Evolutionary conservation across 2,888 invertebrate species (phyloP).

Genomic region (Cosmorhoe ocellata): DNA sequence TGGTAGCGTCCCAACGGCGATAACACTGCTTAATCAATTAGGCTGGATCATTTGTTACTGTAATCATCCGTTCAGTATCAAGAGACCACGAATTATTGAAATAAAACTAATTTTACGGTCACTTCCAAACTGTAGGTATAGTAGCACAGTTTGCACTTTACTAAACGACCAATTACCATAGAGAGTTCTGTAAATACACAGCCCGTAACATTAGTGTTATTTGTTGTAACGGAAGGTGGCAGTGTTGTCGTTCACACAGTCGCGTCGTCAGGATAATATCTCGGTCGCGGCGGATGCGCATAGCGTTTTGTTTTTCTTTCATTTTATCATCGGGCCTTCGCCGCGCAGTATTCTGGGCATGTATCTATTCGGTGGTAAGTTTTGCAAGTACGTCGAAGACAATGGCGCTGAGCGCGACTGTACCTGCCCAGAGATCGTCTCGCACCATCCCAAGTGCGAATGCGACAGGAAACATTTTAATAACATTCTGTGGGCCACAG

Average conservation of each 20-base stretch:
- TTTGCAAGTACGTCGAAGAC: constrained; percentile 98
- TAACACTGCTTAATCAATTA: constrained; percentile 76
- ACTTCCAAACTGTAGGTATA: constrained; percentile 27
- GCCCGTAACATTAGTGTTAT: constrained; percentile 54
- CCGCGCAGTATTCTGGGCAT: constrained; percentile 98
- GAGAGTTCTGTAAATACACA: constrained; percentile 26
- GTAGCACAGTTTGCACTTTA: constrained; percentile 23
- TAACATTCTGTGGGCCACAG: constrained; percentile 98
- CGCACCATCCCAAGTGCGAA: constrained; percentile 94
- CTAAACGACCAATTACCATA: constrained; percentile 24
- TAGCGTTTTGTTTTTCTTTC: constrained; percentile 81
- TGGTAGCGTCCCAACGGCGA: constrained; percentile 68
- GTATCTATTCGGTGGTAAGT: constrained; percentile 99
- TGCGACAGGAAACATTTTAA: constrained; percentile 99
- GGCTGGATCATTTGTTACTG: constrained; percentile 43
- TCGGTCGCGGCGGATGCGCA: constrained; percentile 77
- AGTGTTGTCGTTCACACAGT: constrained; percentile 67
- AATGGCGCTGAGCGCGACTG: constrained; percentile 92
- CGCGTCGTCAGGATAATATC: constrained; percentile 60
- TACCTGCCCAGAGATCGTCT: constrained; percentile 95
- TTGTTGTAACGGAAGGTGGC: constrained; percentile 45
- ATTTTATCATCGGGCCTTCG: constrained; percentile 76
- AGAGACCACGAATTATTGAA: constrained; percentile 31
- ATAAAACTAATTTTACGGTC: constrained; percentile 58
- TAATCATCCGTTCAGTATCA: constrained; percentile 23